Evolutionary conservation across 2,797 vertebrate species (phyloP).

Genomic region (Myiothlypis chrysogaster): DNA sequence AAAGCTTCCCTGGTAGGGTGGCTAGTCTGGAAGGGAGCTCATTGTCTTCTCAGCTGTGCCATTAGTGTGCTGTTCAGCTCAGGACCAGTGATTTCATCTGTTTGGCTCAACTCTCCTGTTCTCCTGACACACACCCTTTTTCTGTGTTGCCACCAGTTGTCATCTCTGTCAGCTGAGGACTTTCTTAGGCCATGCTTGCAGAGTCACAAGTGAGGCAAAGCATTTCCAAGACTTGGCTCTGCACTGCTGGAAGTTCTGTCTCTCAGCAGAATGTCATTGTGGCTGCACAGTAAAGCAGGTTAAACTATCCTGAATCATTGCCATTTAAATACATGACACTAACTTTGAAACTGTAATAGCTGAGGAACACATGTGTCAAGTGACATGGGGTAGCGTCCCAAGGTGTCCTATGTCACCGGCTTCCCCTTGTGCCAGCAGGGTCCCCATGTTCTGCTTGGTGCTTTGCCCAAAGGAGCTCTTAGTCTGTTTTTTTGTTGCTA

Average conservation of each 20-base stretch:
- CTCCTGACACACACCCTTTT: not conserved
- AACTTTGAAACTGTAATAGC: not conserved
- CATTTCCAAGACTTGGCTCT: not conserved
- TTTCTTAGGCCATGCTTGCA: not conserved
- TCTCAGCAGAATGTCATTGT: not conserved
- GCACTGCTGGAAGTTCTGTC: not conserved
- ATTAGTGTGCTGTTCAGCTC: not conserved
- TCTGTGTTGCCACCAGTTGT: not conserved
- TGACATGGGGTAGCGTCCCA: not conserved
- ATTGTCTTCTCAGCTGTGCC: not conserved
- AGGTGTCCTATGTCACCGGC: not conserved
- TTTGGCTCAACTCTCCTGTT: not conserved
- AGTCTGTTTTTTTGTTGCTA: not conserved
- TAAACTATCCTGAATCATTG: not conserved
- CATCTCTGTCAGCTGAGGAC: not conserved
- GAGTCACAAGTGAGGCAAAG: not conserved
- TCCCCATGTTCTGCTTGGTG: not conserved
- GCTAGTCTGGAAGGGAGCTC: not conserved
- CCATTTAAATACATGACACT: not conserved
- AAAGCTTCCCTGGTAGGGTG: not conserved
- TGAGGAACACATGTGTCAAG: not conserved
- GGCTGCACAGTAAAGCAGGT: not conserved
- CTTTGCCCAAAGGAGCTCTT: not conserved
- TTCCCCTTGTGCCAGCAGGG: not conserved
- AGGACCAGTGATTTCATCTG: not conserved